These are phyloP conservation scores for Rynchops niger DNA, from an alignment of 2,113 vertebrate species.

Conservation along the genomic window DNA sequence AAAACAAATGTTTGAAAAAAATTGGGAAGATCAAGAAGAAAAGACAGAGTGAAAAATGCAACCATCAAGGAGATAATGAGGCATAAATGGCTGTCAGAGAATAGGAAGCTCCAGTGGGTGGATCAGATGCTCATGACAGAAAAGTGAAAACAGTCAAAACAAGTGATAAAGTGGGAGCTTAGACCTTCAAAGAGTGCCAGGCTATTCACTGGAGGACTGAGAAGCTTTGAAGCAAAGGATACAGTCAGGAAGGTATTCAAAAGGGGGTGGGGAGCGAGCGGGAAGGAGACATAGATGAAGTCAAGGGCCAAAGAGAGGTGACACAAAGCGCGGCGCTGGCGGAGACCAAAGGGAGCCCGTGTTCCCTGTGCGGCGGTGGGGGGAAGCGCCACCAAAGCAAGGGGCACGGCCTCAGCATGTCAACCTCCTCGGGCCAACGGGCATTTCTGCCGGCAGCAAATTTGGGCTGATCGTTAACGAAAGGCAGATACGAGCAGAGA, in stretches of 20 bases:
- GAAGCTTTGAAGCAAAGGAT: neutral
- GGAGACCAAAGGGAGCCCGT: accelerated
- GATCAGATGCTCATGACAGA: constrained; percentile 25
- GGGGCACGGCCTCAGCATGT: no score
- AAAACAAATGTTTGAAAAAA: constrained; percentile 34
- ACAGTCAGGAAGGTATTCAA: neutral
- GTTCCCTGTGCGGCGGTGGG: accelerated
- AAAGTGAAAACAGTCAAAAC: neutral
- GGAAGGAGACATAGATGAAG: neutral
- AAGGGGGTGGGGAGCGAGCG: neutral
- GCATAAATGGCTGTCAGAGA: constrained; percentile 41
- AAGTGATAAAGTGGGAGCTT: neutral
- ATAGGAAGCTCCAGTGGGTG: neutral
- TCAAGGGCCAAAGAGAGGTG: neutral
- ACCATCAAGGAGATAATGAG: constrained; percentile 49
- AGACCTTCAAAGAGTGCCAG: neutral
- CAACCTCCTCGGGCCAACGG: accelerated
- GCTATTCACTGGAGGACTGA: neutral
- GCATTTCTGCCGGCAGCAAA: neutral
- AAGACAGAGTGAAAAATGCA: constrained; percentile 48
- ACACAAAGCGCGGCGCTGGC: neutral
- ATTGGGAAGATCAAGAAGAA: constrained; percentile 1
- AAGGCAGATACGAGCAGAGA: neutral
- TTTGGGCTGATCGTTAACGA: neutral
- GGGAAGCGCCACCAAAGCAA: neutral